These are phyloP conservation scores for Thomomys bottae DNA, from an alignment of 2,113 vertebrate genomes.

Conservation along the genomic window DNA sequence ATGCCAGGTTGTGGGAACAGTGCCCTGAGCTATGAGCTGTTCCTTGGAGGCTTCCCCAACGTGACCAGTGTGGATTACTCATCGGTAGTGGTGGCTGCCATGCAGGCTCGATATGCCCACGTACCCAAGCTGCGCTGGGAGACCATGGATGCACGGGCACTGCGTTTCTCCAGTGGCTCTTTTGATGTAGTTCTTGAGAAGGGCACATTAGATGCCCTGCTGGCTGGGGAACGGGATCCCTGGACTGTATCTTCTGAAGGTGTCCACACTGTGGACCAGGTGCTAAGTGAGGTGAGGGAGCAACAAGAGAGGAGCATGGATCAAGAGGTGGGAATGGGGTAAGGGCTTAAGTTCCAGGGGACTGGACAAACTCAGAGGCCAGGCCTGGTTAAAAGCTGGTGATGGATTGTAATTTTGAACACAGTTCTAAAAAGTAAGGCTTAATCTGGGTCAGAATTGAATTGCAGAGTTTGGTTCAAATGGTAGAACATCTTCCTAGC, in stretches of 20 bases:
- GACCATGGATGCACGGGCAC: conserved; percentile 91
- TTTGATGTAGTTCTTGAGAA: conserved; percentile 95
- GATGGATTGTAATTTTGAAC: neutral
- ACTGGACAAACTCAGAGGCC: no score
- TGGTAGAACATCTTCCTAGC: no score
- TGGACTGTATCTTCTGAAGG: conserved; percentile 88
- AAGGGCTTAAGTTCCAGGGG: neutral
- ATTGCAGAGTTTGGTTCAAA: no score
- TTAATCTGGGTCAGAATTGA: neutral
- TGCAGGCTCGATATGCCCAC: conserved; percentile 86
- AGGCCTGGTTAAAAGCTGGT: neutral
- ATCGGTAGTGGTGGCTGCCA: conserved; percentile 89
- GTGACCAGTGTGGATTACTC: conserved; percentile 96
- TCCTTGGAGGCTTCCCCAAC: conserved; percentile 87
- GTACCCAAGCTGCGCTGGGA: conserved; percentile 90
- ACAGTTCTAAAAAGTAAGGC: neutral
- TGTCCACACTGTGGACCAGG: conserved; percentile 83
- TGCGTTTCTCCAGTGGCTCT: conserved; percentile 86
- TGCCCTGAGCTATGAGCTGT: conserved; percentile 90
- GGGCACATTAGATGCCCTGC: conserved; percentile 92
- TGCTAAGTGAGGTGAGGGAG: conserved; percentile 89
- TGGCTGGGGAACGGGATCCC: conserved; percentile 92
- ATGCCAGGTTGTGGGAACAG: conserved; percentile 95
- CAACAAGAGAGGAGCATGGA: neutral
- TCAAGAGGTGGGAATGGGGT: neutral